Conservation (phyloP, 2,113 vertebrate species). For the Peromyscus maniculatus region DNA sequence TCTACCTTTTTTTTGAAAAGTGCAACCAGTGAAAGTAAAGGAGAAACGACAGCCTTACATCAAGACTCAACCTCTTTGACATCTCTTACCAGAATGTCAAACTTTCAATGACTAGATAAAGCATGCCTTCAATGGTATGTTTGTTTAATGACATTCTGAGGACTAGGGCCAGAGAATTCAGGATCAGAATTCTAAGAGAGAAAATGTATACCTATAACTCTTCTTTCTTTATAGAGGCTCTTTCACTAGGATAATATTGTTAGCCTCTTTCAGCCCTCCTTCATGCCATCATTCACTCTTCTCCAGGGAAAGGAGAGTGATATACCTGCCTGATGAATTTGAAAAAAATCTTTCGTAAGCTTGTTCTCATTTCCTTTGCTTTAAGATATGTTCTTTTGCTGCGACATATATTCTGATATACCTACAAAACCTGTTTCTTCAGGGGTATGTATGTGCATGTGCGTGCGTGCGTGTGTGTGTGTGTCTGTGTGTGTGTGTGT, state of each 20-base stretch:
- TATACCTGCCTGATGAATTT: not conserved
- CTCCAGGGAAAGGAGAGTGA: not conserved
- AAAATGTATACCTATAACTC: not conserved
- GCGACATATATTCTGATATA: not conserved
- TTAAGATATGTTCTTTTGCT: not conserved
- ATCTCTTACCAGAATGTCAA: not conserved
- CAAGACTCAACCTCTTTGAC: not conserved
- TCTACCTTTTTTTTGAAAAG: not conserved
- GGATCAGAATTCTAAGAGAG: not conserved
- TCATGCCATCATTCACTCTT: not conserved
- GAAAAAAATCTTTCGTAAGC: not conserved
- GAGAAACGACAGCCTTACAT: not conserved
- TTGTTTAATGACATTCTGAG: conserved; percentile 8
- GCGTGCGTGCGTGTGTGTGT: not conserved
- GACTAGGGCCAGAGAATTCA: not conserved
- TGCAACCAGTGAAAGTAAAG: not conserved
- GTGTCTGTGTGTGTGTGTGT: no score
- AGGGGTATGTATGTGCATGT: not conserved
- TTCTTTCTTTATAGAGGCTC: not conserved
- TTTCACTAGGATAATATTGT: not conserved
- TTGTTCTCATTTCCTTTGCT: not conserved
- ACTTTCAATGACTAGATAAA: not conserved
- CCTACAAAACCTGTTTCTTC: not conserved
- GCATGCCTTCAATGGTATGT: not conserved
- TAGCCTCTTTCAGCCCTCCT: not conserved